phyloP scores from a whole-genome alignment of 2,888 invertebrate genomes.

The Mycalesis mineus region DNA sequence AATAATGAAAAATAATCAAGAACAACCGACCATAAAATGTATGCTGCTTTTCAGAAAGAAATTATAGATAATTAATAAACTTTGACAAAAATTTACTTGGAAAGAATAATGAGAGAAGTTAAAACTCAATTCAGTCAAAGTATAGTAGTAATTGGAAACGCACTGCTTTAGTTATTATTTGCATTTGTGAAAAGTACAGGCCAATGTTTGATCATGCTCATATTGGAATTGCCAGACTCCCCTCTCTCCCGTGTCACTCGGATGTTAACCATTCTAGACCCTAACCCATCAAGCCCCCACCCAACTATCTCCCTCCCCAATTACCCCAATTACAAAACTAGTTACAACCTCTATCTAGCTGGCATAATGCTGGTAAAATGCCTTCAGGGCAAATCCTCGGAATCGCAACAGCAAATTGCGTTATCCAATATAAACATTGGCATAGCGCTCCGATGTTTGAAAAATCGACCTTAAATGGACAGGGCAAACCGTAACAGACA shows the following conservation, averaged over 20 bases:
- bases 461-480: neutral
- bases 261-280: neutral
- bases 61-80: too few relatives aligned
- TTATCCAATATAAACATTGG: neutral
- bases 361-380: constrained; percentile 13
- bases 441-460: constrained; percentile 2
- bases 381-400: constrained; percentile 14
- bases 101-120: neutral
- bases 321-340: neutral
- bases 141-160: neutral
- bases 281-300: constrained; percentile 11
- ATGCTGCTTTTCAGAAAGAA: too few relatives aligned
- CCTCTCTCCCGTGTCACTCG: neutral
- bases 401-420: constrained; percentile 4
- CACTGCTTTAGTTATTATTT: neutral
- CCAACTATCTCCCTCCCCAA: neutral
- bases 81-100: too few relatives aligned
- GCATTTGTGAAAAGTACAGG: neutral
- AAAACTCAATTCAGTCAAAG: neutral
- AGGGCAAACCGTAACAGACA: constrained; percentile 5
- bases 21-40: too few relatives aligned
- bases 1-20: too few relatives aligned
- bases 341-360: neutral
- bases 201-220: neutral
- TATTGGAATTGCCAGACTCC: constrained; percentile 7